Evolutionary conservation across 2,797 vertebrate species (phyloP), one percentile per base, ranked within the genome.

Genomic region (Sebastiscus tertius): DNA sequence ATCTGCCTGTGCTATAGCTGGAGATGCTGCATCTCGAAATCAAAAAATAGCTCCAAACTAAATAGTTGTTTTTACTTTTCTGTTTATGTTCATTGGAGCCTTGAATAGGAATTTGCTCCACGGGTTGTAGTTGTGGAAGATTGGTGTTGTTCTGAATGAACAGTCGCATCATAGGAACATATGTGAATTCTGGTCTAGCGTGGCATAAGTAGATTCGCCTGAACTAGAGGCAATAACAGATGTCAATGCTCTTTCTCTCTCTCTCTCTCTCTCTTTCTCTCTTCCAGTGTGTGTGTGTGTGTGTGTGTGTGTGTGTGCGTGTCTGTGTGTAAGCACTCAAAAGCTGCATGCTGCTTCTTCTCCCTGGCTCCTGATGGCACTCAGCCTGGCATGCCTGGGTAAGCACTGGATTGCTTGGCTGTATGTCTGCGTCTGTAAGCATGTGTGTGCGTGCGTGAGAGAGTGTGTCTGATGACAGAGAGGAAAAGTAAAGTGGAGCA

Each of bases 181-280:
- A 84, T 80, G 85, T 67, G 69, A 74, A 67, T 81, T 75, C 49
- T 82, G 56, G 55, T 80, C 5, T 27, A 67, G 27, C 4, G 13
- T 70, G 27, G 59, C 24, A 12, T 54, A 80, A 87, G 77, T 66
- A 79, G 80, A 87, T 89, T 84, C 84, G 22, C 63, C 77, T 80
- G 68, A 86, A 83, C 65, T 75, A 31, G 13, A 90, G 69, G 80
- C 80, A 81, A 65, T 83, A 76, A 81, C 83, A 89, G 85, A 91
- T 89, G 81, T 86, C 75, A 86, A 6, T 61, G 70, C 29, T 71
- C 55, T 42, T 24, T 24, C 67, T 22, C 16, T 82, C 29, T 20
- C 71, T 81, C 27, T 39, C 34, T 36, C 46, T 49, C 46, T 46
- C 16, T 8, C 46, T 20, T 61, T 75, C 49, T 70, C 52, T 77